These are phyloP conservation scores for Tineola bisselliella DNA, from an alignment of 2,888 invertebrate species.

Conservation along the genomic window DNA sequence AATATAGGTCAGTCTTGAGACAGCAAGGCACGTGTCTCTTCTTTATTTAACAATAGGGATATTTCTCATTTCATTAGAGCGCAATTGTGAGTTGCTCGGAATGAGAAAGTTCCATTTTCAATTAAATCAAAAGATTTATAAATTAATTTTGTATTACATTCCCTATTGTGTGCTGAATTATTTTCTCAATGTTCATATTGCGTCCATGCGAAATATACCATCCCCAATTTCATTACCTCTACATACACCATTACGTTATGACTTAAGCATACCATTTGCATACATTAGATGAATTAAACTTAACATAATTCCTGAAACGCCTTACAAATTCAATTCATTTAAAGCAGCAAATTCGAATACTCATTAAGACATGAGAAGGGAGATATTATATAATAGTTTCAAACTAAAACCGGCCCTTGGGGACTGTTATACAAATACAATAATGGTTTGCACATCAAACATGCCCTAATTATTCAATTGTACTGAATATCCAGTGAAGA, in stretches of 20 bases:
- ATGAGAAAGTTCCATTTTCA: not conserved
- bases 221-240: not conserved
- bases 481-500: constrained; percentile 1
- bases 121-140: not conserved
- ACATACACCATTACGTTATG: not conserved
- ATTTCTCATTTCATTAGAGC: not conserved
- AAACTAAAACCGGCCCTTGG: not conserved
- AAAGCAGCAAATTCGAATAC: not conserved
- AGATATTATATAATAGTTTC: not conserved
- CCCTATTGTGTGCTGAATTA: no score
- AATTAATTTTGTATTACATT: no score
- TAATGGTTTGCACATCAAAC: constrained; percentile 40
- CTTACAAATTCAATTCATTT: not conserved
- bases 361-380: not conserved
- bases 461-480: constrained; percentile 44
- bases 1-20: constrained; percentile 12
- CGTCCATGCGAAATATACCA: no score
- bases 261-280: not conserved
- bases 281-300: not conserved
- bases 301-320: not conserved
- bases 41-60: not conserved
- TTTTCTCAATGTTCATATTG: no score
- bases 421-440: constrained; percentile 29
- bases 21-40: not conserved
- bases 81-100: not conserved